phyloP scores from a whole-genome alignment of 2,888 invertebrate species.

The Hemistola chrysoprasaria region DNA sequence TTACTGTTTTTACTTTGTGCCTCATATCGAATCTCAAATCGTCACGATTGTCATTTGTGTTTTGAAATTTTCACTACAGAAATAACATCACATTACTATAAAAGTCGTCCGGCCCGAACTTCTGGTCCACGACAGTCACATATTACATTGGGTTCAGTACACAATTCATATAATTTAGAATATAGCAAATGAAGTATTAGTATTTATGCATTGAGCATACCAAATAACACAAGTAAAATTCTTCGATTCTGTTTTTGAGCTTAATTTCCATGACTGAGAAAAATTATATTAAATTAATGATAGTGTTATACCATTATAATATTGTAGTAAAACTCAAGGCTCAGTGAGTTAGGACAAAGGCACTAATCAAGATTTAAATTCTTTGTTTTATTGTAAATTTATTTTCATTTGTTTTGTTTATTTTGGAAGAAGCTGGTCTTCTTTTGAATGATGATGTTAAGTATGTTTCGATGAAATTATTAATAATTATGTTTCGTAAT shows the following conservation, averaged over 20 bases:
- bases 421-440: conserved; percentile 15
- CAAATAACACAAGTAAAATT: background rate
- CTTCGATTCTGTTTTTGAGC: background rate
- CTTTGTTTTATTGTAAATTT: conserved; percentile 11
- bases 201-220: too few relatives aligned
- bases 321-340: too few relatives aligned
- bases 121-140: too few relatives aligned
- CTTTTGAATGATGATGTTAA: background rate
- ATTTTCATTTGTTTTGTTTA: conserved; percentile 7
- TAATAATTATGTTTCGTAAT: too few relatives aligned
- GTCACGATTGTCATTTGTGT: conserved; percentile 37
- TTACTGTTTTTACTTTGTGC: conserved; percentile 73
- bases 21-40: conserved; percentile 76
- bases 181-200: too few relatives aligned
- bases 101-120: too few relatives aligned
- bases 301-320: too few relatives aligned
- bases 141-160: too few relatives aligned
- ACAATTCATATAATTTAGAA: too few relatives aligned
- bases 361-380: conserved; percentile 7
- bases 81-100: conserved; percentile 39
- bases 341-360: background rate
- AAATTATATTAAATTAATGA: background rate
- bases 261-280: conserved; percentile 7
- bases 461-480: background rate
- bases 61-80: conserved; percentile 44